Evolutionary conservation across 2,888 invertebrate genomes (phyloP), one percentile per base, ranked within the genome.

Genomic region (Netelia inedita): DNA sequence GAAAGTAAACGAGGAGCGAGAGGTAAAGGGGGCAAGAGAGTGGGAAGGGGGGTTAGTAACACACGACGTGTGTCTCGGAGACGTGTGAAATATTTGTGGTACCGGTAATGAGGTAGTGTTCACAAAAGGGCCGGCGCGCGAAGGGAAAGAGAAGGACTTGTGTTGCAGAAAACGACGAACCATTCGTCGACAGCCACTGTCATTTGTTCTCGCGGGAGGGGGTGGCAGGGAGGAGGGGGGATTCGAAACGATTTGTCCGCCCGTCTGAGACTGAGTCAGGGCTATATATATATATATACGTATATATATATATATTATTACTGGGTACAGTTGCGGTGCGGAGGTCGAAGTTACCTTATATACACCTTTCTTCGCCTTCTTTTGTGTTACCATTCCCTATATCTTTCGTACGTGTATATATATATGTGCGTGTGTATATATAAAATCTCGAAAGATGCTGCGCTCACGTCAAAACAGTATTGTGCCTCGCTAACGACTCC

Each of bases 231-330:
- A 3, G 28, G 28, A 3, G 3, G 28, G 68, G 88, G 55, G 79
- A 89, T 90, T 90, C 89, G 86, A 68, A 90, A 89, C 91, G 92
- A 93, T 93, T 93, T 93, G 93, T 93, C 92, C 91, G 90, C 91
- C 90, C 89, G 88, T 85, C 88, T 88, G 88, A 87, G 65, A 57
- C 88, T 75, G n/a, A 69, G 53, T 53, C 69, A 61, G 41, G 50
- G 59, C 59, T 61, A 69, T 78, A 69, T 59, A 50, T 19, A 59
- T 61, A 72, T 73, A n/a, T 43, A 21, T 41, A 28, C 19, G 35
- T 46, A 63, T 63, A 59, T 16, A 59, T 61, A 72, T 72, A 21
- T 57, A 21, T 41, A 28, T 35, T 23, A 21, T 46, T 73, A 74
- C 46, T 65, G 35, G 65, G 28, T 23, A 80, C 72, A 75, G 76